These are phyloP conservation scores for Holothuria scabra DNA, from an alignment of 53 echinoderm and acorn worm species.

Conservation along the genomic window DNA sequence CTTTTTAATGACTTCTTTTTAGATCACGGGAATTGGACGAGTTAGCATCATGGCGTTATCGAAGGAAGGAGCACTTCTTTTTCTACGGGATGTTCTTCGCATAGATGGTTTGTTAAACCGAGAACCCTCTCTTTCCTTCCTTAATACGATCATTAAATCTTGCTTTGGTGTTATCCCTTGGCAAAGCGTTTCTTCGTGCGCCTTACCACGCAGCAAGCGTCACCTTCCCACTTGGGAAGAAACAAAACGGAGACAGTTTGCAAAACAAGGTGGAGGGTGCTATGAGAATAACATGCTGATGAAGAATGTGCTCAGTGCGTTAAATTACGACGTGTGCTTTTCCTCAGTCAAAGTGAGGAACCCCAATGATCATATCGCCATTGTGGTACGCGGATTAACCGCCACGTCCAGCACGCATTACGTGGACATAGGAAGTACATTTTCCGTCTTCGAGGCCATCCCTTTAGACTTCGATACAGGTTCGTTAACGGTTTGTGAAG, in stretches of 20 bases:
- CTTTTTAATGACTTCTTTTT: too few species aligned
- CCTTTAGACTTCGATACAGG: conserved; percentile 36
- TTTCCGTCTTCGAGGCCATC: conserved; percentile 38
- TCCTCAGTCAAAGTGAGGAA: background rate
- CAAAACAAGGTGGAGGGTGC: conserved; percentile 22
- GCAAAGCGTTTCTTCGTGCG: conserved; percentile 19
- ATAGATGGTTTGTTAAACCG: background rate
- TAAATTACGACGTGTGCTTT: conserved; percentile 23
- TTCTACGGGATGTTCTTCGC: background rate
- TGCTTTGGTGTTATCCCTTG: conserved; percentile 23
- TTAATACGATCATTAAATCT: conserved; percentile 10
- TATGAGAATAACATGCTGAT: conserved; percentile 7
- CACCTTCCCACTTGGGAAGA: too few species aligned
- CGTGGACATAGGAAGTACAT: conserved; percentile 42
- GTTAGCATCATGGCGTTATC: too few species aligned
- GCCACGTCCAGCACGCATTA: background rate
- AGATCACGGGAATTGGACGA: too few species aligned
- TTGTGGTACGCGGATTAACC: background rate
- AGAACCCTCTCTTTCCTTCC: background rate
- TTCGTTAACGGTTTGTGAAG: conserved; percentile 25
- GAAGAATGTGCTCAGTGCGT: conserved; percentile 12
- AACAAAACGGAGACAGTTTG: conserved; percentile 1
- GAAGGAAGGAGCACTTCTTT: background rate
- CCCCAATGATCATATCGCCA: conserved; percentile 14
- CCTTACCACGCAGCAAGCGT: background rate